These are phyloP conservation scores for Pygoscelis adeliae DNA, from an alignment of 2,113 vertebrate species.

Conservation along the genomic window DNA sequence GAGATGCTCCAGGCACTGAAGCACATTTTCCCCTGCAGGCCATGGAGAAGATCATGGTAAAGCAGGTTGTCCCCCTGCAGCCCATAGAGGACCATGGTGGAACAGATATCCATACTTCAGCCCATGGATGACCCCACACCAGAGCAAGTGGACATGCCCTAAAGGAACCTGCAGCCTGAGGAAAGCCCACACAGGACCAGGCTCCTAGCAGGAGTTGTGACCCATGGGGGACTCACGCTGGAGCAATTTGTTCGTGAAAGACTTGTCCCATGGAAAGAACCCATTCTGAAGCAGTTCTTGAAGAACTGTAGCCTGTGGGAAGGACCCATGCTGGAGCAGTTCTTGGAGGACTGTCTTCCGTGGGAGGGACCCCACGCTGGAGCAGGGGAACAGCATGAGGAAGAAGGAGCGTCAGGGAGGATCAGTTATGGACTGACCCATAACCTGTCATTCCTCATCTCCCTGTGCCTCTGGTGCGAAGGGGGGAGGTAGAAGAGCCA, in stretches of 20 bases:
- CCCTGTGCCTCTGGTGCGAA: background rate
- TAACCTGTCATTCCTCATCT: background rate
- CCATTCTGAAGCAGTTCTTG: background rate
- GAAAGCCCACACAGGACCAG: background rate
- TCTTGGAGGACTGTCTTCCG: background rate
- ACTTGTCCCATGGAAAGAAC: background rate
- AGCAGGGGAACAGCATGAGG: background rate
- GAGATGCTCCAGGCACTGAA: background rate
- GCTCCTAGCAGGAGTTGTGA: background rate
- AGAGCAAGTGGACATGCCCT: background rate
- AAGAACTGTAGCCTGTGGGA: background rate
- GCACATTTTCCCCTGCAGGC: background rate
- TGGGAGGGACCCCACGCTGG: background rate
- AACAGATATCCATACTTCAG: background rate
- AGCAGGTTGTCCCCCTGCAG: background rate
- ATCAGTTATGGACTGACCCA: background rate
- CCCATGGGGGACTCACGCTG: fast-evolving
- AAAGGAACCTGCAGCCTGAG: background rate
- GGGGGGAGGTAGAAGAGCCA: background rate
- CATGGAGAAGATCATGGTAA: background rate
- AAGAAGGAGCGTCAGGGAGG: background rate
- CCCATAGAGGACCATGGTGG: background rate
- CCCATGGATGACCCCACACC: background rate
- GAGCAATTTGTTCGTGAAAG: background rate
- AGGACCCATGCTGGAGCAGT: background rate